These are phyloP conservation scores for Myrmecophaga tridactyla DNA, from an alignment of 2,113 vertebrate species.

Conservation along the genomic window DNA sequence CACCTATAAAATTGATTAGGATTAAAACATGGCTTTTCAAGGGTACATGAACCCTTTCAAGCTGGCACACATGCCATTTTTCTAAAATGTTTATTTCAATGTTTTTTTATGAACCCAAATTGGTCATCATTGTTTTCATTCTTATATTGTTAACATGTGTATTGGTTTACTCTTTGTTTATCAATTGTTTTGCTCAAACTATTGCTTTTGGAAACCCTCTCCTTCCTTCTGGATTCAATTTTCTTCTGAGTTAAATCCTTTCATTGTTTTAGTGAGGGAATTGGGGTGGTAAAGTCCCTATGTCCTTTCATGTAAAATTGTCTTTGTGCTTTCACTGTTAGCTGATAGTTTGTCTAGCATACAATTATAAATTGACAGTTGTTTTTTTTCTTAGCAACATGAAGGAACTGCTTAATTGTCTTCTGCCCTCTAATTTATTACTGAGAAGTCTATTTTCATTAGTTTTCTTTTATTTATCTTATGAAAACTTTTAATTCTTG, in stretches of 20 bases:
- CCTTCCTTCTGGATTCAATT: constrained; percentile 54
- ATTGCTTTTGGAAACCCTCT: constrained; percentile 49
- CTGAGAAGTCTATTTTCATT: constrained; percentile 5
- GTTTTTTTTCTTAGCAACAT: constrained; percentile 39
- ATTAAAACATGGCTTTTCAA: too few relatives aligned
- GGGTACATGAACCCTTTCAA: too few relatives aligned
- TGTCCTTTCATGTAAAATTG: background rate
- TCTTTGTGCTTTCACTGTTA: constrained; percentile 33
- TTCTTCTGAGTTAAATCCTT: constrained; percentile 50
- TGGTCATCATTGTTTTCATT: constrained; percentile 35
- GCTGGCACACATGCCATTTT: too few relatives aligned
- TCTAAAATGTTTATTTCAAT: constrained; percentile 29
- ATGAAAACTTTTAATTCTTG: constrained; percentile 12
- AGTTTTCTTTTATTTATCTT: constrained; percentile 39
- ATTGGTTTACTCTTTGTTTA: constrained; percentile 41
- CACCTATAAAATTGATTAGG: too few relatives aligned
- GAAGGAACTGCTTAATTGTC: background rate
- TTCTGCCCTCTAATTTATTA: constrained; percentile 18
- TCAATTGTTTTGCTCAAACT: constrained; percentile 21
- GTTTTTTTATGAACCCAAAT: background rate
- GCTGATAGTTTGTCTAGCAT: constrained; percentile 33
- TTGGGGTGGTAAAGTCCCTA: background rate
- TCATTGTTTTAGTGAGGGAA: constrained; percentile 9
- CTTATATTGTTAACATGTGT: constrained; percentile 38
- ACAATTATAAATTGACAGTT: constrained; percentile 40